A percentile compares a stretch with the other conserved stretches of the same genome.
These are phyloP conservation scores for Celastrina argiolus DNA, from an alignment of 2,888 invertebrate species.

Conservation along the genomic window DNA sequence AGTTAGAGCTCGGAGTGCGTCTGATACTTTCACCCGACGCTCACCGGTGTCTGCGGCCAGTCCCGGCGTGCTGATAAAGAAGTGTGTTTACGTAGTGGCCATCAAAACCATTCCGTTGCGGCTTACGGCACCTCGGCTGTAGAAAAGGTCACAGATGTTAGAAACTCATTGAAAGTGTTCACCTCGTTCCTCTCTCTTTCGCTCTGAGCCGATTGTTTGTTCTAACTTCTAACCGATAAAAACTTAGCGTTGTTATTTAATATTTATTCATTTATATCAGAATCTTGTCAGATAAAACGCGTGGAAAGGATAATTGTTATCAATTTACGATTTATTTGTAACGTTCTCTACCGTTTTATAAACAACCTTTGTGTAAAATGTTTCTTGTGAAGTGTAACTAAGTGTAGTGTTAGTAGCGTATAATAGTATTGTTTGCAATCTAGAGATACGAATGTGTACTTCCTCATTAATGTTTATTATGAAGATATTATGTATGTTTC, in stretches of 20 bases:
- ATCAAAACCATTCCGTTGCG: conserved; percentile 31
- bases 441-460: conserved; percentile 20
- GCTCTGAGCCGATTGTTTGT: conserved; percentile 3
- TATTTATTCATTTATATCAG: conserved; percentile 14
- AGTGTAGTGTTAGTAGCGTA: conserved; percentile 14
- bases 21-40: conserved; percentile 71
- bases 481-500: conserved; percentile 8
- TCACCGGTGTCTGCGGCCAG: conserved; percentile 59
- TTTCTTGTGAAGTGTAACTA: not conserved
- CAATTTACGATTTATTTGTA: not conserved
- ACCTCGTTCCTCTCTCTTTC: conserved; percentile 19
- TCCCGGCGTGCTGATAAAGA: conserved; percentile 65
- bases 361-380: not conserved
- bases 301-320: conserved; percentile 9
- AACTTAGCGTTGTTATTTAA: not conserved
- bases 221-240: conserved; percentile 11
- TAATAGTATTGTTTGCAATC: conserved; percentile 17
- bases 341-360: conserved; percentile 10
- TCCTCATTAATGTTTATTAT: conserved; percentile 21
- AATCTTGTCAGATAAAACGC: conserved; percentile 6
- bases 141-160: conserved; percentile 18
- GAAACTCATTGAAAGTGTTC: conserved; percentile 22
- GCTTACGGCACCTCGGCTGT: not conserved
- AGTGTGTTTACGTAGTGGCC: conserved; percentile 50
- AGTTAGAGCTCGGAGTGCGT: conserved; percentile 57